phyloP scores from a whole-genome alignment of 2,113 vertebrate species.

The Saguinus midas region DNA sequence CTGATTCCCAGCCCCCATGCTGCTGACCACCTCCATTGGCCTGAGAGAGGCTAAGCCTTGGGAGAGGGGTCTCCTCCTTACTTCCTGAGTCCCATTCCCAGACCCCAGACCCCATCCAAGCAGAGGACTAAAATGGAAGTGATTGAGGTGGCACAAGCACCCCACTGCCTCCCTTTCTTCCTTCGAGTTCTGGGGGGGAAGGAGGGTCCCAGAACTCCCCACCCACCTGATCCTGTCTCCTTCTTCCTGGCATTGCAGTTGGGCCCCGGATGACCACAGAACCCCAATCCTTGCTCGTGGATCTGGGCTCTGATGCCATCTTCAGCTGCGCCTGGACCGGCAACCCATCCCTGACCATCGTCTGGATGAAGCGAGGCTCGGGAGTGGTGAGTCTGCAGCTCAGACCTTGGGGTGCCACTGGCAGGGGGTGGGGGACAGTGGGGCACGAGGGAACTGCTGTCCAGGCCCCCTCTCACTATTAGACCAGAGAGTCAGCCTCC shows the following conservation, averaged over 20 bases:
- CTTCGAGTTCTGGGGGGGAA: rapidly evolving
- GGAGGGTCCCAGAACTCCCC: not conserved
- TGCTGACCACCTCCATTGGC: rapidly evolving
- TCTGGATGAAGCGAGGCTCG: slow-evolving; percentile 99
- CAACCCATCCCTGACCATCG: slow-evolving; percentile 97
- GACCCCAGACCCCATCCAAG: not conserved
- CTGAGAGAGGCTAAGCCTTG: rapidly evolving
- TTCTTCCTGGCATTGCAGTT: slow-evolving; percentile 81
- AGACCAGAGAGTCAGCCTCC: not conserved
- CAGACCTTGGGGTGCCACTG: too few relatives aligned
- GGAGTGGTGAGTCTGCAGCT: slow-evolving; percentile 90
- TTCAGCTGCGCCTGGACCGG: slow-evolving; percentile 99
- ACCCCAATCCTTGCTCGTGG: slow-evolving; percentile 95
- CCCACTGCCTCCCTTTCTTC: not conserved
- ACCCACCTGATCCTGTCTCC: not conserved
- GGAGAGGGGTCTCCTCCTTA: not conserved
- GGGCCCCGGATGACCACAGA: slow-evolving; percentile 96
- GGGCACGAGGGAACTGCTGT: rapidly evolving
- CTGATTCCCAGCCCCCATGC: not conserved
- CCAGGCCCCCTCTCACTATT: not conserved
- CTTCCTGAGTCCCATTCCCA: not conserved
- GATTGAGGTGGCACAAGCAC: rapidly evolving
- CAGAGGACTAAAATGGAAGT: not conserved
- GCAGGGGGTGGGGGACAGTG: rapidly evolving
- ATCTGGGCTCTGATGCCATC: slow-evolving; percentile 93